Evolutionary conservation across 1,140 invertebrate genomes (phyloP).

Genomic region (Eueides isabella): DNA sequence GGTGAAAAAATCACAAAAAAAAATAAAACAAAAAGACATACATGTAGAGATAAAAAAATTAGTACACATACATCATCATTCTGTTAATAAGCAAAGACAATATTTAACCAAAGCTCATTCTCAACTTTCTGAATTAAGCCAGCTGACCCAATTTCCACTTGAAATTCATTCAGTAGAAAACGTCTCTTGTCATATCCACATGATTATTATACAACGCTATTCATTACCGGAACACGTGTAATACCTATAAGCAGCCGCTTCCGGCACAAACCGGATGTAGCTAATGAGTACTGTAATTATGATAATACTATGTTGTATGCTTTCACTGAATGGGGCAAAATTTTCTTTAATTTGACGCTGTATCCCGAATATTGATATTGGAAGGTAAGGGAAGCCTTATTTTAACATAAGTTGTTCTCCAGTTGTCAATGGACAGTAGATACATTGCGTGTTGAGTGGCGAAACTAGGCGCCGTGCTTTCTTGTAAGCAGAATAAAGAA

Average conservation of each 20-base stretch:
- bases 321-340: neutral
- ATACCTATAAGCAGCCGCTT: conserved; percentile 46
- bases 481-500: no score
- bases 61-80: neutral
- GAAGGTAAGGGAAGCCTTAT: no score
- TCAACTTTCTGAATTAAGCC: neutral
- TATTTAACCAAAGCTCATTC: neutral
- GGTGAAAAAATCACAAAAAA: no score
- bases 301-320: conserved; percentile 23
- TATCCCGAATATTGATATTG: no score
- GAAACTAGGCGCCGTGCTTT: no score
- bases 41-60: neutral
- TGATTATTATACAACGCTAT: conserved; percentile 30
- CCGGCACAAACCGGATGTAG: conserved; percentile 43
- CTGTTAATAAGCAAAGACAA: neutral
- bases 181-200: conserved; percentile 1
- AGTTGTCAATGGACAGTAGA: no score
- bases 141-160: conserved; percentile 9
- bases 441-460: no score
- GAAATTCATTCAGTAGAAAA: neutral
- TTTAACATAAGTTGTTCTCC: no score
- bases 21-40: neutral
- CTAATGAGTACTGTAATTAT: conserved; percentile 58
- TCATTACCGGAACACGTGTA: conserved; percentile 45
- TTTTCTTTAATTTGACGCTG: neutral